phyloP scores from a whole-genome alignment of 23 tunicate genomes.

The Clavelina lepadiformis region DNA sequence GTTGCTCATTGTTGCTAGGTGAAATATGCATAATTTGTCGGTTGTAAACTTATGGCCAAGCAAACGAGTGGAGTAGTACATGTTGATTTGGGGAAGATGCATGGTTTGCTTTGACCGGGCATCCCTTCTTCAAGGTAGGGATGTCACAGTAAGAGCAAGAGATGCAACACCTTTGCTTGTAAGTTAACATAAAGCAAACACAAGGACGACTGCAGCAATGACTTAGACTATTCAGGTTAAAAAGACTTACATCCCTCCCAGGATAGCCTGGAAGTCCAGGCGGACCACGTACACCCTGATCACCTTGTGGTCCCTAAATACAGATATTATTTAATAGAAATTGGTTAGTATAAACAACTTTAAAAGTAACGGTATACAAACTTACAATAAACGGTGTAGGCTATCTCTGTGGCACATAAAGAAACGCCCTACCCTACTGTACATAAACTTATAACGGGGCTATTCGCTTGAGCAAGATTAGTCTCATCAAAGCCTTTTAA shows the following conservation, averaged over 20 bases:
- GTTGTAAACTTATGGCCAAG: not conserved
- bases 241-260: not conserved
- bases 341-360: no score
- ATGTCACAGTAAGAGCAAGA: conserved; percentile 4
- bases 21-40: not conserved
- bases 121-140: not conserved
- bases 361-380: no score
- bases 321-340: no score
- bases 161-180: not conserved
- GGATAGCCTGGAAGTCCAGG: not conserved
- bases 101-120: not conserved
- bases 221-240: not conserved
- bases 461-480: not conserved
- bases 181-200: not conserved
- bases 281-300: not conserved
- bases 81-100: not conserved
- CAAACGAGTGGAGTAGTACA: not conserved
- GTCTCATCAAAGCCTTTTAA: not conserved
- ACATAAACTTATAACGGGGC: no score
- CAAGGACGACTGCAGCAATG: not conserved
- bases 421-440: no score
- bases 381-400: no score
- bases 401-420: no score
- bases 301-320: not conserved
- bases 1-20: no score